phyloP scores from a whole-genome alignment of 2,888 invertebrate species.

The Cerastis rubricosa region DNA sequence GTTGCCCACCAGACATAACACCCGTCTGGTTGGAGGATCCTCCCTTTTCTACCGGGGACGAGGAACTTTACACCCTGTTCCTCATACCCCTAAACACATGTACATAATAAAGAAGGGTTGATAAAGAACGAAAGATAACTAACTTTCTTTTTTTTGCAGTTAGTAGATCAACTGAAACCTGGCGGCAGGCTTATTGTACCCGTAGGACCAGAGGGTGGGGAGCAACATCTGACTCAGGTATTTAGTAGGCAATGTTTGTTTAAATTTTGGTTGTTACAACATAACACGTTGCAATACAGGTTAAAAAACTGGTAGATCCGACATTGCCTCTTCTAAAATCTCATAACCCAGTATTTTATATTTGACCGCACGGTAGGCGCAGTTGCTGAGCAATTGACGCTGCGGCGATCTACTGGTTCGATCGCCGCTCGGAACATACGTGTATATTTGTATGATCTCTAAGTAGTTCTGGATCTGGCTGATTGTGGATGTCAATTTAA shows the following conservation, averaged over 20 bases:
- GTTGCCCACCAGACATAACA: too few relatives aligned
- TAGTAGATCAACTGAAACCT: slow-evolving; percentile 96
- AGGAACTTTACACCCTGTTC: too few relatives aligned
- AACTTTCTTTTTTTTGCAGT: slow-evolving; percentile 83
- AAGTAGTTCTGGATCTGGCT: too few relatives aligned
- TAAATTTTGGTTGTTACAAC: background rate
- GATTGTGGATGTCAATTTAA: too few relatives aligned
- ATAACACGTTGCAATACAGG: background rate
- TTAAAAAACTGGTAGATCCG: background rate
- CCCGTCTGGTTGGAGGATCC: too few relatives aligned
- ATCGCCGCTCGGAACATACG: too few relatives aligned
- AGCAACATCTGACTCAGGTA: slow-evolving; percentile 96
- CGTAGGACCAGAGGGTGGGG: slow-evolving; percentile 96
- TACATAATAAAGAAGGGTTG: background rate
- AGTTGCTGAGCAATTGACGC: background rate
- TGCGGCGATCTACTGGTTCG: too few relatives aligned
- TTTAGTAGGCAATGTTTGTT: background rate
- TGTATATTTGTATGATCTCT: too few relatives aligned
- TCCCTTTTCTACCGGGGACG: too few relatives aligned
- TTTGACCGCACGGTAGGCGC: background rate
- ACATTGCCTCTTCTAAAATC: background rate
- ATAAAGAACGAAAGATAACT: background rate
- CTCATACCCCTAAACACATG: background rate
- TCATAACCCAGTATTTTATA: background rate
- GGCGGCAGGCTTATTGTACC: slow-evolving; percentile 98